Base-by-base conservation (phyloP, 2,113 vertebrate species). In the Leuciscus idus region DNA sequence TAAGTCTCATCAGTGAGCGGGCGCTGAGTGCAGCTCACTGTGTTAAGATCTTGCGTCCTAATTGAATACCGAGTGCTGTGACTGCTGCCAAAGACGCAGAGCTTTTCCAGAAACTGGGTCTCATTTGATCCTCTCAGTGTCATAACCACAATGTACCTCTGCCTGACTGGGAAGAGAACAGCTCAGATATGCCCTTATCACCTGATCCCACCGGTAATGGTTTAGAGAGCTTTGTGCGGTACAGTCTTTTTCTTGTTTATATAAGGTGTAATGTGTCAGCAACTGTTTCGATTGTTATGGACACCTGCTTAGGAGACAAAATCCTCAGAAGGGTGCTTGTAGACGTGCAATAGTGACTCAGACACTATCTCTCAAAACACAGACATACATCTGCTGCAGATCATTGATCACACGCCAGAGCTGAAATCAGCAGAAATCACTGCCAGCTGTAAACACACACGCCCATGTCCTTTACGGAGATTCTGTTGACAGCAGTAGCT, bases 31-130 rank as follows among this genome's bases (percentile, higher is more conserved):
- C 59, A 46, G 72, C 21, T 82, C 26, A 57, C 43, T 33, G 73
- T 30, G 28, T 39, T 84, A 88, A 76, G 77, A 78, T 64, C 62
- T n/a, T 0, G 26, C 9, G 39, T 74, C 78, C 84, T 82, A 76
- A 66, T 77, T 85, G 84, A 85, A 88, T 81, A 52, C 48, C 15
- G 39, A 66, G 78, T 55, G n/a, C 68, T 66, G 59, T 66, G 66
- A 74, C 39, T 50, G 55, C 57, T 74, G 75, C 64, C 52, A 72
- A 46, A 75, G 23, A 61, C 12, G 11, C 66, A 80, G 43, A 70
- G 66, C 55, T 87, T 66, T 50, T 13, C 23, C 15, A 84, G 19
- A 75, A 85, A 43, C 61, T 68, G 62, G 30, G 62, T 55, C 74
- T 70, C 55, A 12, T 84, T 36, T 84, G 36, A 81, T 81, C 30